Evolutionary conservation across 2,888 invertebrate species (phyloP), one percentile per base, ranked within the genome.

Genomic region (Trichacis sp.): DNA sequence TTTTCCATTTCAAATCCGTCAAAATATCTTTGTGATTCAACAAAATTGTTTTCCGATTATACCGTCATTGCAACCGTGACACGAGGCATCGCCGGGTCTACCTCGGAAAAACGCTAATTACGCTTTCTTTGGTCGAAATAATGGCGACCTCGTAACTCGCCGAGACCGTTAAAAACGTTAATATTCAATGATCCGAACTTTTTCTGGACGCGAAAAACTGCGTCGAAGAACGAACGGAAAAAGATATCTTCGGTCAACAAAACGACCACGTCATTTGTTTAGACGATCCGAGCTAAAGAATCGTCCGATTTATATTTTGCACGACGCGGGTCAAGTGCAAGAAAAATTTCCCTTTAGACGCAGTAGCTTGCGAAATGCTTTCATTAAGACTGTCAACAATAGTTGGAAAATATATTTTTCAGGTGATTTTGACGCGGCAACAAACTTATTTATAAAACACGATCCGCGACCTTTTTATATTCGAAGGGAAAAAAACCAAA

Each of bases 61-160:
- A 18, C 6, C 14, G 49, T 56, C 33, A 50, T 50, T 45, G 57
- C 50, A 43, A 12, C 56, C 56, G 43, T 56, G 57, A 57, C 50
- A 50, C 15, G 43, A 48, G 46, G 14, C 20, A 43, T 45, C 15
- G 15, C 40, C 18, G 15, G 15, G 14, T 47, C 47, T 47, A 24
- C 18, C 20, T 12, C 12, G 38, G 42, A 51, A 51, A 51, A 42
- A 51, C 3, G 19, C 20, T 36, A 18, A 50, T 29, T 14, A 38
- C 19, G 24, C 15, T 42, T 51, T 42, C 24, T 29, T 24, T 24
- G 51, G 29, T 24, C 24, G 24, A 24, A 24, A 24, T 3, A 24
- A 24, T 24, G 24, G 8, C 24, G 24, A 5, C 2, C 33, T 33
- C 33, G 33, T 33, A 33, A 33, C 8, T 8, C 24, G 8, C 2